Base-by-base conservation (phyloP, 2,797 vertebrate species). In the Sciaenops ocellatus region DNA sequence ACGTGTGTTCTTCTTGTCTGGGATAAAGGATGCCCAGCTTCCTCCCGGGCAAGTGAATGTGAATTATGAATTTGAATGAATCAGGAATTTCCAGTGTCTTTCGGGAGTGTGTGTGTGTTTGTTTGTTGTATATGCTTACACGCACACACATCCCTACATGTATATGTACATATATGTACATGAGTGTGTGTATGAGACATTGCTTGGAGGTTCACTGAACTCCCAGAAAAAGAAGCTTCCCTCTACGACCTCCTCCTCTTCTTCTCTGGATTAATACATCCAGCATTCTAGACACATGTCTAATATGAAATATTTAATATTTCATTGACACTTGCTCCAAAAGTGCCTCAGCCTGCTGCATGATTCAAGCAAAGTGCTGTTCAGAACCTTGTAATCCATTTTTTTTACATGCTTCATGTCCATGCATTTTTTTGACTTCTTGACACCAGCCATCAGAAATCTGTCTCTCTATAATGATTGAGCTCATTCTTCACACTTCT, bases 31-130 rank as follows among this genome's bases (percentile, higher is more conserved):
- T 56, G 78, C 65, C 71, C 65, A 55, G 34, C 68, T 78, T 79
- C 38, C 83, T 81, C 84, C 34, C 38, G 6, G 74, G 86, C 71
- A 34, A 56, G 18, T 47, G 50, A 60, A 82, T 46, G 28, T 77
- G 59, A 89, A 88, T 88, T 88, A 74, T 73, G 60, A 74, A 78
- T 76, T 46, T 71, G 76, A 79, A 80, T 90, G 75, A 90, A 65
- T 90, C 79, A 81, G 71, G 59, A 69, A 54, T 85, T 85, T 71
- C 38, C 67, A 44, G 9, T 28, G 41, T 66, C 47, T 66, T 48
- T 50, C n/a, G 59, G 48, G 17, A 10, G n/a, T 73, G 47, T 20
- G 13, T 79, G 42, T 55, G 59, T 62, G 20, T 65, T 41, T 24
- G 2, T 17, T 11, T 2, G 30, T 46, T 46, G 28, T 22, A 22